Percentiles rank a stretch among this genome's conserved stretches.
phyloP scores from a whole-genome alignment of 2,888 invertebrate genomes.

The Poecilobothrus nobilitatus region DNA sequence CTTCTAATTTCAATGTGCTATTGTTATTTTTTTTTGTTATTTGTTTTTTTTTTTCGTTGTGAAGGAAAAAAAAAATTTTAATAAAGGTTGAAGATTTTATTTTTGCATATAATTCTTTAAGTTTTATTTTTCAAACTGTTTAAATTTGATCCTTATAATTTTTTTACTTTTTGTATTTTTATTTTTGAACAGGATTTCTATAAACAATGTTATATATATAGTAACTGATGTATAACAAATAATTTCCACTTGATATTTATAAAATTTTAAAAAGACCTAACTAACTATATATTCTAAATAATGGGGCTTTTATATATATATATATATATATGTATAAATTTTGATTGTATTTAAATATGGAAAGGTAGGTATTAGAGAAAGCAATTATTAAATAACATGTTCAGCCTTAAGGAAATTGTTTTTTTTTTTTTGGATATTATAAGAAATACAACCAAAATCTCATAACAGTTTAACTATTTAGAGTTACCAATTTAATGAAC shows the following conservation, averaged over 20 bases:
- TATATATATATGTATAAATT: neutral
- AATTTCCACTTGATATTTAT: neutral
- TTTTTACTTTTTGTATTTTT: too few species aligned
- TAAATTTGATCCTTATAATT: too few species aligned
- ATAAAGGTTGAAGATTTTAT: too few species aligned
- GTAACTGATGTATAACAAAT: neutral
- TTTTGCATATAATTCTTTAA: too few species aligned
- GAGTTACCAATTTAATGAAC: neutral
- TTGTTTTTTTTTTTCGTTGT: too few species aligned
- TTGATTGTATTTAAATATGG: neutral
- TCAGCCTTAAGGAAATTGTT: neutral
- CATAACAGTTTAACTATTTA: neutral
- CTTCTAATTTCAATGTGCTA: too few species aligned
- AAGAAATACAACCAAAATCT: neutral
- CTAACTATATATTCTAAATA: too few species aligned
- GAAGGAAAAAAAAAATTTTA: too few species aligned
- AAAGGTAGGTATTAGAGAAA: neutral
- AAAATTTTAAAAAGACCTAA: too few species aligned
- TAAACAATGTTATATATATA: neutral
- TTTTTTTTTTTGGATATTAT: neutral
- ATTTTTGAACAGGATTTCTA: too few species aligned
- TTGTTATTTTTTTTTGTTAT: too few species aligned
- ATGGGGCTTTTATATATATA: neutral
- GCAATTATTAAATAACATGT: slow-evolving; percentile 3
- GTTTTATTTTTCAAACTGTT: too few species aligned